These are phyloP conservation scores for Acanthiza pusilla DNA, from an alignment of 2,797 vertebrate species.

Conservation along the genomic window DNA sequence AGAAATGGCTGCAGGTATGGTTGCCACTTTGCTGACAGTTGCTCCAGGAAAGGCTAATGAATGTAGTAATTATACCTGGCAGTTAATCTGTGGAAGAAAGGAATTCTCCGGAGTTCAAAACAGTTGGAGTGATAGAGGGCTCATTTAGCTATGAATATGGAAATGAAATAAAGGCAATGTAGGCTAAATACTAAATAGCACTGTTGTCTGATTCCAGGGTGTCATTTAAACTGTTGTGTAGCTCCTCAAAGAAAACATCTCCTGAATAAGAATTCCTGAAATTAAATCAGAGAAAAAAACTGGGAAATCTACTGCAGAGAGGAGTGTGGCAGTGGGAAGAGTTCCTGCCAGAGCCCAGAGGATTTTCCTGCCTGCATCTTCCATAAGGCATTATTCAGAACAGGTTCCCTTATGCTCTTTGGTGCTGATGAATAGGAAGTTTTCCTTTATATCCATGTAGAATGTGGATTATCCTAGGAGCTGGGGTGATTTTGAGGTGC, in stretches of 20 bases:
- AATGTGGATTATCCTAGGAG: background rate
- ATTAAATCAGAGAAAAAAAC: background rate
- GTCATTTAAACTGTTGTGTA: background rate
- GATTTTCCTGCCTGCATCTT: background rate
- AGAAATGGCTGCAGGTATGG: background rate
- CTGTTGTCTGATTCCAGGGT: background rate
- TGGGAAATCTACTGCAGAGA: background rate
- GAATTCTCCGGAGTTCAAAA: background rate
- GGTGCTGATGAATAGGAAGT: background rate
- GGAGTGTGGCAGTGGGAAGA: background rate
- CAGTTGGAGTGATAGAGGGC: background rate
- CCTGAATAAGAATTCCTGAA: background rate
- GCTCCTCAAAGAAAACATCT: background rate
- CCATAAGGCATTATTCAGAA: background rate
- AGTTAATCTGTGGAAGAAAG: background rate
- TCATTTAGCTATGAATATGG: background rate
- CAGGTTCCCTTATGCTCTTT: background rate
- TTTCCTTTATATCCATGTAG: background rate
- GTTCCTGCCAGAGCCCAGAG: background rate
- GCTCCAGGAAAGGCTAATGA: conserved; percentile 47
- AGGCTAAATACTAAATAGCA: background rate
- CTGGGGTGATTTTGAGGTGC: background rate
- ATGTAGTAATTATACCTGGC: conserved; percentile 35
- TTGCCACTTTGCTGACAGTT: conserved; percentile 28
- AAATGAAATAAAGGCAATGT: background rate